phyloP scores from a whole-genome alignment of 2,888 invertebrate species.

The Alcis repandata region DNA sequence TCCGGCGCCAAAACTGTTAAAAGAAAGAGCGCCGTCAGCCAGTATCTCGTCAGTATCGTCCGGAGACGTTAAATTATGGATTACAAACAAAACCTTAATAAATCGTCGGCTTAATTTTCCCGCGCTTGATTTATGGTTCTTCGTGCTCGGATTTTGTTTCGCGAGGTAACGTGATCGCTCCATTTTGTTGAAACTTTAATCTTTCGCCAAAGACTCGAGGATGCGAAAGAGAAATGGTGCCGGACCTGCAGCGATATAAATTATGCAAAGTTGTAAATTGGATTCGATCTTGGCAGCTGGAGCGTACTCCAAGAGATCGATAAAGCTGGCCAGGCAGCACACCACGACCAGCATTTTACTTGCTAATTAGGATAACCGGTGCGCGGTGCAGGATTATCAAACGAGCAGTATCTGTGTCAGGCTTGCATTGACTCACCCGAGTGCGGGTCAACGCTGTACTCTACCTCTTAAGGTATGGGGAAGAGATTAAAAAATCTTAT shows the following conservation, averaged over 20 bases:
- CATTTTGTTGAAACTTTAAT: constrained; percentile 23
- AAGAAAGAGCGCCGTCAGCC: constrained; percentile 51
- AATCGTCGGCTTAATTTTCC: constrained; percentile 35
- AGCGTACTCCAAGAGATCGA: constrained; percentile 15
- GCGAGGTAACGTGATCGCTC: constrained; percentile 16
- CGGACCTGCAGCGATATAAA: constrained; percentile 43
- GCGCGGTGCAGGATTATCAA: constrained; percentile 29
- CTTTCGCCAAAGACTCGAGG: constrained; percentile 3
- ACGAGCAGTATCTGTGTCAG: constrained; percentile 19
- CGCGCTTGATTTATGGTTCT: constrained; percentile 38
- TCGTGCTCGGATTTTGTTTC: constrained; percentile 18
- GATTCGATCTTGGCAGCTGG: constrained; percentile 45
- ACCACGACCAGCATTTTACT: constrained; percentile 19
- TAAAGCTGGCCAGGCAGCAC: constrained; percentile 12
- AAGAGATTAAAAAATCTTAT: too few species aligned
- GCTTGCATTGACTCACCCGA: constrained; percentile 10
- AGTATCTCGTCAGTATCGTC: constrained; percentile 33
- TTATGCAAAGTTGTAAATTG: constrained; percentile 53
- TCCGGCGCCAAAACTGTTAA: constrained; percentile 69
- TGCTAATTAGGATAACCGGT: constrained; percentile 43
- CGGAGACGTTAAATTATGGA: constrained; percentile 38
- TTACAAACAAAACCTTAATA: constrained; percentile 41
- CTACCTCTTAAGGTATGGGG: too few species aligned
- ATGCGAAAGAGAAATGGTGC: constrained; percentile 14
- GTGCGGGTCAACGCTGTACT: neutral